Conservation (phyloP, 2,797 vertebrate species). For the Halcyon badia region DNA sequence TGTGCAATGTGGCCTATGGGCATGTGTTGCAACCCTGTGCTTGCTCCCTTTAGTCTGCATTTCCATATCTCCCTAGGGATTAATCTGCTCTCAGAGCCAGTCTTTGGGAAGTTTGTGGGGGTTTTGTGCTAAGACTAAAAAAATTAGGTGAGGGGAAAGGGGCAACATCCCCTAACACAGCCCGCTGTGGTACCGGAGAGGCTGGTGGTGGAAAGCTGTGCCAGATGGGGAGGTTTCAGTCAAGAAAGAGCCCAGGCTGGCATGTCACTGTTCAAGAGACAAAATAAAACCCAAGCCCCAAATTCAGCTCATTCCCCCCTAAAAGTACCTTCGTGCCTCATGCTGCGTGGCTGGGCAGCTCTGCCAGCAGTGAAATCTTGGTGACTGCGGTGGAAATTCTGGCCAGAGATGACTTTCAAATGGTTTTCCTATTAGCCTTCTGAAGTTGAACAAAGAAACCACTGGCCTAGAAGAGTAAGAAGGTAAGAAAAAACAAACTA, state of each 20-base stretch:
- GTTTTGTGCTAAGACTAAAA: background rate
- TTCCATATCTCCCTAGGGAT: background rate
- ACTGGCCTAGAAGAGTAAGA: background rate
- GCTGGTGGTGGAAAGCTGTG: background rate
- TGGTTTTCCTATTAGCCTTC: background rate
- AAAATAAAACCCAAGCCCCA: background rate
- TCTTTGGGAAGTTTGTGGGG: background rate
- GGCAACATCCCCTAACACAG: background rate
- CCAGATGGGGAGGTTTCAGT: background rate
- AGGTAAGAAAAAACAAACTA: background rate
- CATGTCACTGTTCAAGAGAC: background rate
- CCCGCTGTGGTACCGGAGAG: background rate
- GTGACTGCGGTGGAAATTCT: background rate
- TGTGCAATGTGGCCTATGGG: rapidly evolving
- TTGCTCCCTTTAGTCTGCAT: background rate
- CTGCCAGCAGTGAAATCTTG: background rate
- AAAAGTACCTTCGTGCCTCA: background rate
- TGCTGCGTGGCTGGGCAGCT: background rate
- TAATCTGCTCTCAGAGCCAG: background rate
- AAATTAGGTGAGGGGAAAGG: background rate
- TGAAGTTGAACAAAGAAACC: background rate
- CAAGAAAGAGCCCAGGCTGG: background rate
- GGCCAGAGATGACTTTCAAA: background rate
- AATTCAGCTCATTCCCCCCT: background rate
- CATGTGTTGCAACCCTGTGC: rapidly evolving